A percentile compares a stretch with the other conserved stretches of the same genome.
Evolutionary conservation across 2,113 vertebrate species (phyloP).

Genomic region (Columba livia): DNA sequence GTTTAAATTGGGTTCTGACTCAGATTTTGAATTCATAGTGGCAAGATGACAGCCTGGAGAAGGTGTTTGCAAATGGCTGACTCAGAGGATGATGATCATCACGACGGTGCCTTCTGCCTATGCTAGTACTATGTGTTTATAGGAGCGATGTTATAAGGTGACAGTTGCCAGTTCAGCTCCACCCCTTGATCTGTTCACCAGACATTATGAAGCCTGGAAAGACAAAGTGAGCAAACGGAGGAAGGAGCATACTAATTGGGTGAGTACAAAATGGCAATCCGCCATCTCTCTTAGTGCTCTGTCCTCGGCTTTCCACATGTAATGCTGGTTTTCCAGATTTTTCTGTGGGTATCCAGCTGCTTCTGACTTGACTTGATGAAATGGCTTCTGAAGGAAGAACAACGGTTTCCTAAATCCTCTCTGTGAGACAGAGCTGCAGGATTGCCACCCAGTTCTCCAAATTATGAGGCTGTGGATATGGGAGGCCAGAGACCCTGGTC

Average conservation of each 20-base stretch:
- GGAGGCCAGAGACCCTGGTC: not conserved
- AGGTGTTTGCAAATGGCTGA: conserved; percentile 68
- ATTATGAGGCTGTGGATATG: rapidly evolving
- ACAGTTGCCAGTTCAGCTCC: conserved; percentile 49
- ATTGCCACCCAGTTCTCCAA: not conserved
- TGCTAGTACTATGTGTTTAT: conserved; percentile 66
- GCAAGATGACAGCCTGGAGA: conserved; percentile 66
- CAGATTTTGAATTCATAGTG: conserved; percentile 63
- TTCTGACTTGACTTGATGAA: not conserved
- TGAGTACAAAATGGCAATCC: conserved; percentile 46
- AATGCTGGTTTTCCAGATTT: conserved; percentile 40
- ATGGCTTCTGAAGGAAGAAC: not conserved
- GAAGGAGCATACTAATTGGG: conserved; percentile 21
- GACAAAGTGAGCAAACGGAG: conserved; percentile 42
- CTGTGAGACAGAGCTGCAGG: not conserved
- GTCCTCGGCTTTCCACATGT: conserved; percentile 4
- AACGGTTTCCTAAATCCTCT: not conserved
- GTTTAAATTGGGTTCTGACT: conserved; percentile 69
- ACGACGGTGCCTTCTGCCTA: conserved; percentile 33
- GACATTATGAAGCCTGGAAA: conserved; percentile 42
- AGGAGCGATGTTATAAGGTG: conserved; percentile 36
- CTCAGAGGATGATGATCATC: conserved; percentile 64
- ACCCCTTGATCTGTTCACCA: conserved; percentile 54
- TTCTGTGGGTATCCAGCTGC: conserved; percentile 35
- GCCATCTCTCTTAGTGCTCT: not conserved